Evolutionary conservation across 1,140 invertebrate genomes (phyloP), one percentile per base, ranked within the genome.

Genomic region (Nasonia vitripennis): DNA sequence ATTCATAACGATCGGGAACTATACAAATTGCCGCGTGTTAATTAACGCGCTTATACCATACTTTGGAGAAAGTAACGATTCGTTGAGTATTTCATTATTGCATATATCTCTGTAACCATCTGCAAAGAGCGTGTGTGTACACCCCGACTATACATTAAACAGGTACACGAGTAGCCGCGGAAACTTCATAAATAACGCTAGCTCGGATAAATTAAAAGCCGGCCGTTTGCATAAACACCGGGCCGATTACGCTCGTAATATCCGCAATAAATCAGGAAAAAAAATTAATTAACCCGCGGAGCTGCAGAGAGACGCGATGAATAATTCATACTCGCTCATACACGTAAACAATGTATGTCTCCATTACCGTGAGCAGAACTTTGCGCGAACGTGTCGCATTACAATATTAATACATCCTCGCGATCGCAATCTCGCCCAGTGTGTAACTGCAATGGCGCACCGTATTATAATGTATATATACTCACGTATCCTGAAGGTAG

Each of bases 401-500:
- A 51, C 12, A 73, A 62, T 75, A 77, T 75, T n/a, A 75, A 74
- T 67, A 10, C 2, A 27, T 17, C 23, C 17, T 55, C 55, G 2
- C 6, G 17, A 70, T 70, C 68, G 27, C n/a, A 31, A 62, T 78
- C 45, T n/a, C 12, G 27, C 17, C 9, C 11, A 73, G 45, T 48
- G 67, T 17, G 6, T 75, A 5, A 55, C 51, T 55, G 17, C 17
- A 62, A 5, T 0, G 1, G 17, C 20, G 20, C 20, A 62, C 1
- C 27, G 4, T 7, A 62, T 62, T 17, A 20, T 5, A 17, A 31
- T 34, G 34, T 37, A 14, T 81, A 14, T 81, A 27, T 27, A 91
- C 90, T 92, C 90, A 92, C 91, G 88, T 88, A 92, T 92, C 74
- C 86, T 88, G 41, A 91, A 89, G 5, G 86, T 85, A 37, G 87